These are phyloP conservation scores for Watsonalla cultraria DNA, from an alignment of 2,888 invertebrate species.

Conservation along the genomic window DNA sequence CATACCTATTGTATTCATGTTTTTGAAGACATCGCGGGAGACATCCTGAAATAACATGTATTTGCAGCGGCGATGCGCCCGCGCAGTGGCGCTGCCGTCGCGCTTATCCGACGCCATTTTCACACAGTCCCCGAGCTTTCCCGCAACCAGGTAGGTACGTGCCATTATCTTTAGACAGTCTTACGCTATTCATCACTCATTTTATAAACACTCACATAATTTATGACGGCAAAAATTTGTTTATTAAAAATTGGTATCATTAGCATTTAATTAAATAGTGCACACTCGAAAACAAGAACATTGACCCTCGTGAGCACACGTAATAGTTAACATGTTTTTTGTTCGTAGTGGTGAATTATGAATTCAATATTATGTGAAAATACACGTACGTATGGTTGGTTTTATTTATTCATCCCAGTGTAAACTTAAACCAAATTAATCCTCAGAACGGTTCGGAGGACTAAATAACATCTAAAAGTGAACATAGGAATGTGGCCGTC, in stretches of 20 bases:
- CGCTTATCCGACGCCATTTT: constrained; percentile 73
- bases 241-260: constrained; percentile 14
- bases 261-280: constrained; percentile 21
- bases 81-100: constrained; percentile 62
- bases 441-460: constrained; percentile 32
- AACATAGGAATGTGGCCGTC: constrained; percentile 72
- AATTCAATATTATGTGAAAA: constrained; percentile 41
- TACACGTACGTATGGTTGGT: constrained; percentile 29
- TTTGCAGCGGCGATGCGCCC: constrained; percentile 66
- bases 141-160: constrained; percentile 74
- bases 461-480: constrained; percentile 68
- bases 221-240: neutral
- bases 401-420: constrained; percentile 21
- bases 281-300: constrained; percentile 57
- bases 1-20: constrained; percentile 44
- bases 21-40: constrained; percentile 75
- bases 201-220: constrained; percentile 6
- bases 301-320: constrained; percentile 67
- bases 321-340: constrained; percentile 76
- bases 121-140: constrained; percentile 71
- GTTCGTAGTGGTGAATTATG: constrained; percentile 55
- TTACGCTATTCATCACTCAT: constrained; percentile 14
- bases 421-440: constrained; percentile 23
- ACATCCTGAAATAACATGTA: constrained; percentile 77
- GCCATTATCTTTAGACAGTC: constrained; percentile 25